Evolutionary conservation across 2,888 invertebrate genomes (phyloP).

Genomic region (Camptogramma bilineatum): DNA sequence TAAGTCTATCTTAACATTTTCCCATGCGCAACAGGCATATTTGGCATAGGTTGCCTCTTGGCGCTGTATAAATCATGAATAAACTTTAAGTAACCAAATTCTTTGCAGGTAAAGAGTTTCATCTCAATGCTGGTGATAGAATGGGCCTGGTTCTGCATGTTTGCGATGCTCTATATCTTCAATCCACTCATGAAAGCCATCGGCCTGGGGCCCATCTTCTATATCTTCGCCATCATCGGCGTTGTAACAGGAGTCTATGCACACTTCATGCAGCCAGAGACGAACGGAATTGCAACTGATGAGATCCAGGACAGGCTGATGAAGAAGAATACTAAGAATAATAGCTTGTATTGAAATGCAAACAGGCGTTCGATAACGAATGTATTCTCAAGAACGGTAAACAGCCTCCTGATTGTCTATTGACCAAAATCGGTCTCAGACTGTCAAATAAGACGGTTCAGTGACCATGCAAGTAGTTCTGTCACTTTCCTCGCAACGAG

Average conservation of each 20-base stretch:
- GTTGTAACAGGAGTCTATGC: slow-evolving; percentile 54
- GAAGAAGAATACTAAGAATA: slow-evolving; percentile 37
- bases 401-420: too few species aligned
- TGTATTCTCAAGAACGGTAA: too few species aligned
- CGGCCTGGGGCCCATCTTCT: slow-evolving; percentile 66
- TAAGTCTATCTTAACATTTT: too few species aligned
- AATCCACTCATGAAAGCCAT: slow-evolving; percentile 59
- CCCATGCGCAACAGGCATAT: too few species aligned
- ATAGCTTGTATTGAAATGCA: slow-evolving; percentile 12
- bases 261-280: slow-evolving; percentile 59
- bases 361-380: too few species aligned
- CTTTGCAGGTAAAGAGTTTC: slow-evolving; percentile 60
- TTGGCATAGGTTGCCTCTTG: too few species aligned
- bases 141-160: slow-evolving; percentile 66
- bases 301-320: slow-evolving; percentile 56
- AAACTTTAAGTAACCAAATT: too few species aligned
- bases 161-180: slow-evolving; percentile 64
- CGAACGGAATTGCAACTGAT: slow-evolving; percentile 60
- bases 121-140: slow-evolving; percentile 62
- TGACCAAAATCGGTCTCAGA: too few species aligned
- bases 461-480: too few species aligned
- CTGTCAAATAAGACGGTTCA: too few species aligned
- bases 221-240: slow-evolving; percentile 60
- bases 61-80: too few species aligned
- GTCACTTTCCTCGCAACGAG: too few species aligned